Evolutionary conservation across 1,140 invertebrate species (phyloP).

Genomic region (Aethina tumida): DNA sequence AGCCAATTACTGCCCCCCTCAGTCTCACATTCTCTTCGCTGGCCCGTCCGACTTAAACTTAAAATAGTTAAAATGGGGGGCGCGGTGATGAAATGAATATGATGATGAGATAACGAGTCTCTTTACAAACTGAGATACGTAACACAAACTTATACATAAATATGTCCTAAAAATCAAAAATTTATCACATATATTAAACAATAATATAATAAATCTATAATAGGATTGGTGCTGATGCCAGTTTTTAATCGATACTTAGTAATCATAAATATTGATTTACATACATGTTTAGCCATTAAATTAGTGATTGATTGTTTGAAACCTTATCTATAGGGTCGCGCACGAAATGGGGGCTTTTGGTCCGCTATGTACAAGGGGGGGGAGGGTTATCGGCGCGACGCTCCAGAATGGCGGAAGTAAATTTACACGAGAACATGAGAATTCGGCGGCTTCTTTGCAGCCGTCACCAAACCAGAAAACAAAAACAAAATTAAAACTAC

Average conservation of each 20-base stretch:
- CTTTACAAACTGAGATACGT: conserved; percentile 36
- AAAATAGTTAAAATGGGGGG: conserved; percentile 20
- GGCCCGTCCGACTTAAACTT: conserved; percentile 20
- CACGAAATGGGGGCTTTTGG: conserved; percentile 21
- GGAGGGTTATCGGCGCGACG: conserved; percentile 18
- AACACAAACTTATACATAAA: conserved; percentile 34
- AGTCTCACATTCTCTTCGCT: conserved; percentile 28
- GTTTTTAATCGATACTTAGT: conserved; percentile 17
- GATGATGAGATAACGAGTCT: conserved; percentile 45
- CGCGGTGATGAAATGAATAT: conserved; percentile 38
- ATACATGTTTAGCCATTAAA: conserved; percentile 31
- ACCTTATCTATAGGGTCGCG: conserved; percentile 24
- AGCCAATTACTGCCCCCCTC: conserved; percentile 24
- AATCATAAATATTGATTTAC: conserved; percentile 31
- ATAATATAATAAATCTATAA: conserved; percentile 28
- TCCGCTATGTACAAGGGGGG: conserved; percentile 34
- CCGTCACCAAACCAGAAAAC: too few species aligned
- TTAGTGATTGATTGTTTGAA: conserved; percentile 36
- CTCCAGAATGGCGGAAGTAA: conserved; percentile 32
- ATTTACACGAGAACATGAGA: conserved; percentile 20
- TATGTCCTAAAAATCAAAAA: conserved; percentile 34
- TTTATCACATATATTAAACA: conserved; percentile 37
- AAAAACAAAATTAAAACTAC: conserved; percentile 4
- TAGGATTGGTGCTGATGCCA: conserved; percentile 33
- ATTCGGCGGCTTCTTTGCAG: not conserved